phyloP scores from a whole-genome alignment of 2,113 vertebrate species.

The Oreochromis spilurus region DNA sequence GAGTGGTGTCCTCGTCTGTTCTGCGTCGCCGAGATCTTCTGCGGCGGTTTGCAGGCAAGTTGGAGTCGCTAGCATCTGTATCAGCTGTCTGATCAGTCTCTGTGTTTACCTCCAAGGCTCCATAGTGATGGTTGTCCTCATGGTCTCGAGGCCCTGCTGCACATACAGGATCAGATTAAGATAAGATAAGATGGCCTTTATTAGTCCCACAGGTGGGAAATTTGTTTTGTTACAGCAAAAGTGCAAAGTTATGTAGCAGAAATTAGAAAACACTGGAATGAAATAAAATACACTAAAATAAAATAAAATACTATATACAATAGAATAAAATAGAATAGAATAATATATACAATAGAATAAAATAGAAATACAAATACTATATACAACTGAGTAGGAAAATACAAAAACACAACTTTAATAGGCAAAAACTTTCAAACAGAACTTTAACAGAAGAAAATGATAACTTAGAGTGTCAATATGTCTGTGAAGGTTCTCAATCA shows the following conservation, averaged over 20 bases:
- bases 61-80: conserved; percentile 92
- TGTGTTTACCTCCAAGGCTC: conserved; percentile 84
- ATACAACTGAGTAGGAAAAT: too few relatives aligned
- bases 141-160: conserved; percentile 82
- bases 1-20: conserved; percentile 90
- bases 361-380: too few relatives aligned
- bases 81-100: conserved; percentile 97
- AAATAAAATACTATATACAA: too few relatives aligned
- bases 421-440: not conserved
- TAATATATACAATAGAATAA: too few relatives aligned
- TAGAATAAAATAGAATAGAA: too few relatives aligned
- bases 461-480: not conserved
- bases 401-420: too few relatives aligned
- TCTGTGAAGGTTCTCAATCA: not conserved
- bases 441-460: not conserved
- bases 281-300: too few relatives aligned
- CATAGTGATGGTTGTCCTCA: conserved; percentile 85
- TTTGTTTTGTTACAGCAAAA: too few relatives aligned
- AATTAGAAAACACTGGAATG: too few relatives aligned
- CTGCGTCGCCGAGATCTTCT: conserved; percentile 90
- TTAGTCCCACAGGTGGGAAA: too few relatives aligned
- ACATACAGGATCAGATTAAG: not conserved
- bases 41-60: conserved; percentile 86
- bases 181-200: too few relatives aligned
- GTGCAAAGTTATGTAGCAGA: too few relatives aligned